These are phyloP conservation scores for Steinernema hermaphroditum DNA, from an alignment of 2,888 invertebrate genomes.

Conservation along the genomic window DNA sequence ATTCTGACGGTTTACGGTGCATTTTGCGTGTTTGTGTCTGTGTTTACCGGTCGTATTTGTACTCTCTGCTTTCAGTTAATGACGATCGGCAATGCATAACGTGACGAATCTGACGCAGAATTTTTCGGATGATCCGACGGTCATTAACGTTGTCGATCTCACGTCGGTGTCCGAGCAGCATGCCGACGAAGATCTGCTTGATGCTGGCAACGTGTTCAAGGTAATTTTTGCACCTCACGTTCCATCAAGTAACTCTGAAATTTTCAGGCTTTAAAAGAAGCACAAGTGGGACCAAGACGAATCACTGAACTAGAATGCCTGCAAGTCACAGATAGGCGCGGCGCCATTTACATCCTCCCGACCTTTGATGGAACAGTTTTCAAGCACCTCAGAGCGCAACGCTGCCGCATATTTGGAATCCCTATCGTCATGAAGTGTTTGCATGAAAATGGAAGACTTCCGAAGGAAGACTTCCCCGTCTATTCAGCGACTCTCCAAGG, in stretches of 20 bases:
- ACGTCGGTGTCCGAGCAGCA: not conserved
- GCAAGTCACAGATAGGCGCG: not conserved
- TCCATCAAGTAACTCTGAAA: not conserved
- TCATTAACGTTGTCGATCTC: not conserved
- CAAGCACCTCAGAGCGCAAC: not conserved
- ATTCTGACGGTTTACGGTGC: too few species aligned
- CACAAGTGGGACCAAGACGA: not conserved
- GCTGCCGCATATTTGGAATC: not conserved
- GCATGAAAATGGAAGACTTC: not conserved
- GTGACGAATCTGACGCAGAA: too few species aligned
- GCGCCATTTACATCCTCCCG: not conserved
- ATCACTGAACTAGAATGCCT: not conserved
- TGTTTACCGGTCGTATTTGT: too few species aligned
- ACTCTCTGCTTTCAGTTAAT: too few species aligned
- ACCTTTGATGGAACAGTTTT: not conserved
- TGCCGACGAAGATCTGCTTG: not conserved
- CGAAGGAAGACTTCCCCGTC: constrained; percentile 38
- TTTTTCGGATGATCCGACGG: not conserved
- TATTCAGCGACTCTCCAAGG: constrained; percentile 43
- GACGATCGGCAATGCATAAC: too few species aligned
- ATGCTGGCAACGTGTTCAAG: not conserved
- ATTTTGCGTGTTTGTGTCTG: too few species aligned
- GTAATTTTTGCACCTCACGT: not conserved
- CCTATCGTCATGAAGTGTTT: constrained; percentile 2
- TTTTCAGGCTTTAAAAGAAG: not conserved